A percentile compares a stretch with the other conserved stretches of the same genome.
Conservation (phyloP, 1,140 invertebrate genomes). For the Xylocopa sonorina region DNA sequence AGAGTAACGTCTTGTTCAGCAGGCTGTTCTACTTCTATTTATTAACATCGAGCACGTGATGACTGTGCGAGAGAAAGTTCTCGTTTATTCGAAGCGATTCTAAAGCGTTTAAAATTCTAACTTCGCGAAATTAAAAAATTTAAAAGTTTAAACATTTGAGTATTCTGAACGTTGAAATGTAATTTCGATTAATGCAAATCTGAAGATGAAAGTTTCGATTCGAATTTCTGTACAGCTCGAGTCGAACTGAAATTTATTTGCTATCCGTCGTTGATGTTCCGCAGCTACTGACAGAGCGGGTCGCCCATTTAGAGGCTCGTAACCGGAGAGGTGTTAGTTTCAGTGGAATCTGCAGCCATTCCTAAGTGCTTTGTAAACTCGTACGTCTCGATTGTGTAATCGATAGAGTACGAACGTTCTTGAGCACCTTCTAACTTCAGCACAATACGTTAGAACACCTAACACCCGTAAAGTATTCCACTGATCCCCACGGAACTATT, state of each 20-base stretch:
- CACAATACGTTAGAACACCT: too few relatives aligned
- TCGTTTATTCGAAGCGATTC: too few relatives aligned
- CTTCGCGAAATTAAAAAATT: too few relatives aligned
- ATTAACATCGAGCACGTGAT: too few relatives aligned
- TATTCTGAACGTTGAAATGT: too few relatives aligned
- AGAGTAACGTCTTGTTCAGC: not conserved
- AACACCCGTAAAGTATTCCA: not conserved
- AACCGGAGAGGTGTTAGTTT: not conserved
- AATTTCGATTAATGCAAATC: too few relatives aligned
- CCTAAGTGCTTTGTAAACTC: conserved; percentile 10
- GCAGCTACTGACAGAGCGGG: not conserved
- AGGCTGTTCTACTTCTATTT: too few relatives aligned
- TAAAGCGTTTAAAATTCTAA: too few relatives aligned
- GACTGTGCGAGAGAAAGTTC: too few relatives aligned
- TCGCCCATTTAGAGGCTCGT: not conserved
- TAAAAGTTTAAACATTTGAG: too few relatives aligned
- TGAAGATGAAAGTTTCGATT: too few relatives aligned
- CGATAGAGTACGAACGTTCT: conserved; percentile 4
- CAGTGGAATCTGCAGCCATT: not conserved
- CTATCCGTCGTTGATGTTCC: not conserved
- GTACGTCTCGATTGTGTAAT: conserved; percentile 1
- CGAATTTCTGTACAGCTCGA: not conserved
- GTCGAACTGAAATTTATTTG: not conserved
- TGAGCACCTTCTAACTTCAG: not conserved
- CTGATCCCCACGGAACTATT: not conserved